A percentile compares a stretch with the other conserved stretches of the same genome.
Evolutionary conservation across 23 tunicate species (phyloP).

Genomic region (Clavelina lepadiformis): DNA sequence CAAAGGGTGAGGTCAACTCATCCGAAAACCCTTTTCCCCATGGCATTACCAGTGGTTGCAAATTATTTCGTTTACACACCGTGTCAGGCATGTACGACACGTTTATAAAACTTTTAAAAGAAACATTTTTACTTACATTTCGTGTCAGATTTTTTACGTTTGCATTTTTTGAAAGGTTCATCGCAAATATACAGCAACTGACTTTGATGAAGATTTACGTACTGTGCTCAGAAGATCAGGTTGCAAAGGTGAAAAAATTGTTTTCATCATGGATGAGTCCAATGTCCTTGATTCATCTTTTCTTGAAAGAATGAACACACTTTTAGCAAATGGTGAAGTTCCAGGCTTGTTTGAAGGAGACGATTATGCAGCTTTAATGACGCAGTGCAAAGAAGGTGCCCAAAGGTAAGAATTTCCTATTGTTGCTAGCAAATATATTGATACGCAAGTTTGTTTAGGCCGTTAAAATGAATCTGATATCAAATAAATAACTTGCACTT

Average conservation of each 20-base stretch:
- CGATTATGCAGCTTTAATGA: constrained; percentile 96
- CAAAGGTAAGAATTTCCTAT: constrained; percentile 43
- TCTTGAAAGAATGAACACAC: constrained; percentile 93
- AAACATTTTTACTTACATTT: not conserved
- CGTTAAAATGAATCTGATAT: no score
- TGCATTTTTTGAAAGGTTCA: constrained; percentile 51
- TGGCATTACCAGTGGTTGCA: no score
- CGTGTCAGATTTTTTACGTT: not conserved
- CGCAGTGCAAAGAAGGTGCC: constrained; percentile 99
- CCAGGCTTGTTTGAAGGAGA: constrained; percentile 99
- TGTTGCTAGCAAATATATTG: not conserved
- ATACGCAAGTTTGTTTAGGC: not conserved
- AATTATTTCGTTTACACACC: not conserved
- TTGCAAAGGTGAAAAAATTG: constrained; percentile 97
- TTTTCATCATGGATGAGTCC: constrained; percentile 99
- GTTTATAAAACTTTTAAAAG: not conserved
- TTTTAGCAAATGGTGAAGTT: constrained; percentile 92
- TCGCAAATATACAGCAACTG: constrained; percentile 89
- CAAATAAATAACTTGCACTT: no score
- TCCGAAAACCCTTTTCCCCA: no score
- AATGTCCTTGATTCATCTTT: constrained; percentile 96
- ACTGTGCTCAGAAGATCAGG: constrained; percentile 88
- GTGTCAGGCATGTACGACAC: not conserved
- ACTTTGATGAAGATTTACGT: constrained; percentile 96
- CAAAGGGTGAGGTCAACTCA: no score